These are phyloP conservation scores for Wiebesia pumilae DNA, from an alignment of 1,140 invertebrate species.

Conservation along the genomic window DNA sequence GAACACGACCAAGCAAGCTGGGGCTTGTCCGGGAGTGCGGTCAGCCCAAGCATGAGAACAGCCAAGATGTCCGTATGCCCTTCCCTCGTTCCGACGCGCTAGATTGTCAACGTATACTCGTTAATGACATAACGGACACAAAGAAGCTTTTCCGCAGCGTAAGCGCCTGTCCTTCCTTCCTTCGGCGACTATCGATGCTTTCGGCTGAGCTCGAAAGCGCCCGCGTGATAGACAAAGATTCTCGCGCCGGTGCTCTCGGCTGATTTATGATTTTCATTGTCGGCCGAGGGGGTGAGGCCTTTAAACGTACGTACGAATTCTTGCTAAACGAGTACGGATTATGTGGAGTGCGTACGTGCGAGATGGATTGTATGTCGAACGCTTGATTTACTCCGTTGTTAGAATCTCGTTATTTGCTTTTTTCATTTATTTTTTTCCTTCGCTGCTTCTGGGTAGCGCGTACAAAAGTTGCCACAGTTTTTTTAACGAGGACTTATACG, in stretches of 20 bases:
- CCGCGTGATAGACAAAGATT: no score
- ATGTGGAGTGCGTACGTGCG: neutral
- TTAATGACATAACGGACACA: conserved; percentile 28
- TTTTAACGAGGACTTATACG: no score
- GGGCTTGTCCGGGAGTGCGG: neutral
- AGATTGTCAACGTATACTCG: conserved; percentile 15
- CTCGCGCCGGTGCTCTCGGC: neutral
- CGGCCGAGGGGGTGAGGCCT: neutral
- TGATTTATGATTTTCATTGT: conserved; percentile 44
- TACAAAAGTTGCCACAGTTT: no score
- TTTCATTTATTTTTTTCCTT: neutral
- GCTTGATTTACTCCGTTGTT: conserved; percentile 28
- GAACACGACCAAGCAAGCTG: conserved; percentile 26
- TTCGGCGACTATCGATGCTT: conserved; percentile 1
- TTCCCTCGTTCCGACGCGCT: neutral
- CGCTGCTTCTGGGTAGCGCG: no score
- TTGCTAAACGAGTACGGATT: neutral
- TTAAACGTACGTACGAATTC: neutral
- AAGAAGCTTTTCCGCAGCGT: neutral
- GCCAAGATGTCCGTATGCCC: neutral
- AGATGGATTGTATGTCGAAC: neutral
- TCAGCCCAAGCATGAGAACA: neutral
- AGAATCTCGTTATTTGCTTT: conserved; percentile 1
- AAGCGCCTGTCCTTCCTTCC: neutral
- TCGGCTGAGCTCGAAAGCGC: neutral